A percentile compares a stretch with the other conserved stretches of the same genome.
Evolutionary conservation across 2,888 invertebrate genomes (phyloP).

Genomic region (Fissipunctia ypsillon): DNA sequence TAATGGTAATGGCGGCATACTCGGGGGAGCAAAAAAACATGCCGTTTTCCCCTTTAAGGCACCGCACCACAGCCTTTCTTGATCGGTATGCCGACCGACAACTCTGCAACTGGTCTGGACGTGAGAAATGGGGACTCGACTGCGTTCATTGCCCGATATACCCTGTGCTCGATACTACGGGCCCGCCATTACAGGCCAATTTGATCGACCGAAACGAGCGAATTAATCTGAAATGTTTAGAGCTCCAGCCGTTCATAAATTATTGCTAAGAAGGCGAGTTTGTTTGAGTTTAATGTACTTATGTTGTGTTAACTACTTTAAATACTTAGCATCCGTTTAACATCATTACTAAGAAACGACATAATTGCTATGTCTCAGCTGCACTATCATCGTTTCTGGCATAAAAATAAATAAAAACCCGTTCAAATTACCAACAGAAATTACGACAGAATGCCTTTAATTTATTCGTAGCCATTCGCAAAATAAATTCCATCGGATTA

Average conservation of each 20-base stretch:
- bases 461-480: constrained; percentile 14
- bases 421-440: constrained; percentile 10
- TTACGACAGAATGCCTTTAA: constrained; percentile 19
- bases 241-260: constrained; percentile 58
- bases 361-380: constrained; percentile 44
- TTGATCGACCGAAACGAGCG: constrained; percentile 66
- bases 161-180: constrained; percentile 74
- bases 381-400: constrained; percentile 31
- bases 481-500: constrained; percentile 34
- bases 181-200: constrained; percentile 65
- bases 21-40: constrained; percentile 80
- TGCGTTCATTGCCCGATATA: constrained; percentile 81
- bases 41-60: constrained; percentile 85
- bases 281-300: constrained; percentile 42
- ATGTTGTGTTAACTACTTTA: constrained; percentile 37
- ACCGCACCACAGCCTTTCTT: constrained; percentile 86
- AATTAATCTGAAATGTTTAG: constrained; percentile 64
- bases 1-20: constrained; percentile 77
- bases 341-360: constrained; percentile 36
- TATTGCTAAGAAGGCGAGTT: constrained; percentile 37
- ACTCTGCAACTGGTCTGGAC: constrained; percentile 84
- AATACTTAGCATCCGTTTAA: constrained; percentile 42
- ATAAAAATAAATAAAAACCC: constrained; percentile 21
- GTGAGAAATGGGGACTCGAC: constrained; percentile 86
- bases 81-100: constrained; percentile 85